Percentiles rank a stretch among this genome's conserved stretches.
phyloP scores from a whole-genome alignment of 2,113 vertebrate species.

The Muntiacus reevesi region DNA sequence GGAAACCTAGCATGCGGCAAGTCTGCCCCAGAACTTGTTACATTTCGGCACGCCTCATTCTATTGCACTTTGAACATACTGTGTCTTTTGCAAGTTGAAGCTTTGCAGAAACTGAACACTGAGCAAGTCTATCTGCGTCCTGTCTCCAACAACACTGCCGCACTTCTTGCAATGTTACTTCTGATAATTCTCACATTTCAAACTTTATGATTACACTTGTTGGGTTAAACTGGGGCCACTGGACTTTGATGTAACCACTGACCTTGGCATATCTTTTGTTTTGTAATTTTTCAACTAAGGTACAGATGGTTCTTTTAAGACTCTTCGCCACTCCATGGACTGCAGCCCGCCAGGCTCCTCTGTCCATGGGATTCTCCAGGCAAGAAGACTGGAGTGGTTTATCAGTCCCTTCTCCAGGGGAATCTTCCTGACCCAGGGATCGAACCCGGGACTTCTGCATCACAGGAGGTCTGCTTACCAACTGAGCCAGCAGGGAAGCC shows the following conservation, averaged over 20 bases:
- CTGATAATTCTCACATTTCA: not conserved
- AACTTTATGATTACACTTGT: accelerated
- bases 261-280: not conserved
- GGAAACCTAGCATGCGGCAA: not conserved
- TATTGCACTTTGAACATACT: not conserved
- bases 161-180: too few species aligned
- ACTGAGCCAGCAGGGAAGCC: not conserved
- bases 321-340: accelerated
- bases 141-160: not conserved
- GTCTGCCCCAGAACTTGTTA: not conserved
- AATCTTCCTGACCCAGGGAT: not conserved
- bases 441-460: accelerated
- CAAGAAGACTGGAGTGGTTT: not conserved
- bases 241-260: too few species aligned
- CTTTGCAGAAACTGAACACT: accelerated
- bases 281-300: not conserved
- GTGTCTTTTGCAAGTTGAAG: not conserved
- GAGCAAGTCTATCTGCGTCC: accelerated
- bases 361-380: not conserved
- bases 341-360: not conserved
- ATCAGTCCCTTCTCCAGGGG: not conserved
- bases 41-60: not conserved
- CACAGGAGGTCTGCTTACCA: not conserved
- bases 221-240: not conserved
- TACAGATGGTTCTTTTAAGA: not conserved